These are phyloP conservation scores for Oxygymnocypris stewartii DNA, from an alignment of 2,113 vertebrate species.

Conservation along the genomic window DNA sequence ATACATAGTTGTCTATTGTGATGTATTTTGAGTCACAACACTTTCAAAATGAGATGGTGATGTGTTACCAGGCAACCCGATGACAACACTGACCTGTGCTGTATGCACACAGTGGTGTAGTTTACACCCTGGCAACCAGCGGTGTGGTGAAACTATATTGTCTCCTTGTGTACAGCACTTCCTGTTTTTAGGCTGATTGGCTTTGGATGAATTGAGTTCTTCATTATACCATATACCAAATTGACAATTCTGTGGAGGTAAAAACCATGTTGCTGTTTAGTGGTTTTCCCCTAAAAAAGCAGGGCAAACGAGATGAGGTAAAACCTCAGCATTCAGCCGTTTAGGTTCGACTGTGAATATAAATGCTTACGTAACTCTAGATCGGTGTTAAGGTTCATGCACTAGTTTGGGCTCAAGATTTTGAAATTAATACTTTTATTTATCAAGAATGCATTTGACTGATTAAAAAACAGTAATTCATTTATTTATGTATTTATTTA, in stretches of 20 bases:
- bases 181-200: conserved; percentile 44
- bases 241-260: background rate
- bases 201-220: conserved; percentile 39
- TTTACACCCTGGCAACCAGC: conserved; percentile 35
- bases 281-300: background rate
- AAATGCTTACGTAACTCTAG: background rate
- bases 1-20: background rate
- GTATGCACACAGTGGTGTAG: conserved; percentile 50
- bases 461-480: too few species aligned
- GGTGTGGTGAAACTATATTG: conserved; percentile 27
- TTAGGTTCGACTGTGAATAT: background rate
- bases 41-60: background rate
- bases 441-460: background rate
- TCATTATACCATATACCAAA: background rate
- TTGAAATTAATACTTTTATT: background rate
- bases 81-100: conserved; percentile 46
- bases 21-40: conserved; percentile 52
- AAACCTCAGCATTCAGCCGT: background rate
- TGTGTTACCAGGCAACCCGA: conserved; percentile 52
- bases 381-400: background rate
- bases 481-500: too few species aligned
- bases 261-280: background rate
- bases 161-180: conserved; percentile 31
- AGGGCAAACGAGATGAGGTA: background rate
- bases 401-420: background rate